Percentiles rank a stretch among this genome's conserved stretches.
These are phyloP conservation scores for Antedon mediterranea DNA, from an alignment of 53 echinoderm and acorn worm genomes.

Conservation along the genomic window DNA sequence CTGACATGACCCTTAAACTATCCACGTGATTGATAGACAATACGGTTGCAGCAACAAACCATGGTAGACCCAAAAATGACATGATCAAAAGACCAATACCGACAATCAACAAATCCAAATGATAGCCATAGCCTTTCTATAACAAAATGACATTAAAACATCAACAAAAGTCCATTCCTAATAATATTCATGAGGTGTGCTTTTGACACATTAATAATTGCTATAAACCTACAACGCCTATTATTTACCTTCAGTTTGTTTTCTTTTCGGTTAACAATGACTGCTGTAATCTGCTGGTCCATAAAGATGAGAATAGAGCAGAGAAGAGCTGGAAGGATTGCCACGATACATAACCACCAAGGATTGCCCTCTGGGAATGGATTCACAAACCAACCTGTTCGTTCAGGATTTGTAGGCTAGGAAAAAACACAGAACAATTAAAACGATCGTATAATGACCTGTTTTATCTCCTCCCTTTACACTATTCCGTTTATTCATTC, in stretches of 20 bases:
- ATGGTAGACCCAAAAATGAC: conserved; percentile 86
- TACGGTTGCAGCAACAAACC: conserved; percentile 97
- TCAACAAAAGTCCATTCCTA: no score
- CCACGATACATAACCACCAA: conserved; percentile 93
- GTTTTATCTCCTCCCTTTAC: no score
- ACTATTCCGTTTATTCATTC: no score
- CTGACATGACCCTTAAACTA: conserved; percentile 85
- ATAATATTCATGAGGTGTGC: no score
- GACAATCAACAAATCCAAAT: conserved; percentile 71
- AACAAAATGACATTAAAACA: neutral
- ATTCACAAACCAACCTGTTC: conserved; percentile 55
- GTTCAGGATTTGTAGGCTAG: conserved; percentile 67
- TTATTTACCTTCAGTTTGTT: conserved; percentile 79
- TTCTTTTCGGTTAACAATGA: conserved; percentile 87
- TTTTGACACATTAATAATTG: no score
- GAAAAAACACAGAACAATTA: neutral
- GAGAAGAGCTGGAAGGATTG: conserved; percentile 71
- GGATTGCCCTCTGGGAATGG: conserved; percentile 46
- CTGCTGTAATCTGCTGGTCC: conserved; percentile 96
- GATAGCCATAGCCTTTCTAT: conserved; percentile 95
- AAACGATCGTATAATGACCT: no score
- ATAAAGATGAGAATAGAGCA: conserved; percentile 87
- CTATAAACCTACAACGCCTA: no score
- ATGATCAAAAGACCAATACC: conserved; percentile 66
- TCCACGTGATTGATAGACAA: conserved; percentile 94